phyloP scores from a whole-genome alignment of 35 echinoderm and acorn worm genomes.

The Diadema setosum region DNA sequence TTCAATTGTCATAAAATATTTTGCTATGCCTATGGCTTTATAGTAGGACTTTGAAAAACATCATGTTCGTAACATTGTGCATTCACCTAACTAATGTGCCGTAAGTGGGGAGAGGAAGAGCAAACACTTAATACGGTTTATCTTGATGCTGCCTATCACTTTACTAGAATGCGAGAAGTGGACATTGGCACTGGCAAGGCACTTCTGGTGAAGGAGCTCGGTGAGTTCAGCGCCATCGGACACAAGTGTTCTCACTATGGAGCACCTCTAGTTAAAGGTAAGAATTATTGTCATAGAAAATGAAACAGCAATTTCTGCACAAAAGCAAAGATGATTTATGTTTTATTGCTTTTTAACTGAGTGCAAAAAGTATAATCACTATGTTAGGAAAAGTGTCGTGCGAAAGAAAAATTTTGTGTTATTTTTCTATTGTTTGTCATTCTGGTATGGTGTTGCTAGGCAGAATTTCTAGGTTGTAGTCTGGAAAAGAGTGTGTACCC shows the following conservation, averaged over 20 bases:
- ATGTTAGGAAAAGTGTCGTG: neutral
- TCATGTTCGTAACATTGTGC: no score
- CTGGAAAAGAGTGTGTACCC: no score
- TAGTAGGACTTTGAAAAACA: no score
- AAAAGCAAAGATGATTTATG: neutral
- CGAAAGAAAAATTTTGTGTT: neutral
- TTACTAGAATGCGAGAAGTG: conserved; percentile 88
- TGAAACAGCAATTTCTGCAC: neutral
- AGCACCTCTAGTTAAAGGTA: conserved; percentile 92
- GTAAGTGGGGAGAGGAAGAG: no score
- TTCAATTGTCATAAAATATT: no score
- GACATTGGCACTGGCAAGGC: conserved; percentile 66
- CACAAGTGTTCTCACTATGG: conserved; percentile 99
- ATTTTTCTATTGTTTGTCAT: neutral
- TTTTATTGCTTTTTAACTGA: neutral
- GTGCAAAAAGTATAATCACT: neutral
- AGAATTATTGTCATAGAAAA: no score
- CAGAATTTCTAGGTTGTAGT: no score
- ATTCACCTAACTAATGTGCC: no score
- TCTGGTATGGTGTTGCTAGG: neutral
- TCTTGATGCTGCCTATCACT: neutral
- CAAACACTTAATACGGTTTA: no score
- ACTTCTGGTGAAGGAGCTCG: conserved; percentile 81
- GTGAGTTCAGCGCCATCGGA: conserved; percentile 92
- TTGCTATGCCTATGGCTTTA: no score